Evolutionary conservation across 2,888 invertebrate genomes (phyloP).

Genomic region (Polymixis flavicincta): DNA sequence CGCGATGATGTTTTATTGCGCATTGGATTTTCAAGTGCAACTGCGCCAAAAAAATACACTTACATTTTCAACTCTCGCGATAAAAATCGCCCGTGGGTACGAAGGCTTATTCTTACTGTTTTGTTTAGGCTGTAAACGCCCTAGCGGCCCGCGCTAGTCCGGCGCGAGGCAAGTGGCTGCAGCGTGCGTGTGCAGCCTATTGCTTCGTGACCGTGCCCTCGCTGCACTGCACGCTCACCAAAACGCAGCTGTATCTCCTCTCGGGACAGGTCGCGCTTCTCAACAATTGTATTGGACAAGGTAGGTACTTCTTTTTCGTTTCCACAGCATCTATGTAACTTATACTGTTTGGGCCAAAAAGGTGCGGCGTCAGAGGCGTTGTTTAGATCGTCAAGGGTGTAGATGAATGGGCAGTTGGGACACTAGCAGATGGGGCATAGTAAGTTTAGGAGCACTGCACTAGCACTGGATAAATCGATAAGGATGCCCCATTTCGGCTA

Average conservation of each 20-base stretch:
- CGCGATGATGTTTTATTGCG: too few species aligned
- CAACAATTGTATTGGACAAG: slow-evolving; percentile 97
- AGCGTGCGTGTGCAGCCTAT: slow-evolving; percentile 98
- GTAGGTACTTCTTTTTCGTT: slow-evolving; percentile 80
- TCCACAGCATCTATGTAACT: background rate
- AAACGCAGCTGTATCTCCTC: slow-evolving; percentile 96
- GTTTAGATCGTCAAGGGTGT: background rate
- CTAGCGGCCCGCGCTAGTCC: slow-evolving; percentile 92
- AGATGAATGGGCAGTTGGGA: background rate
- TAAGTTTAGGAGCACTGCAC: background rate
- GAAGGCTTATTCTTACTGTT: background rate
- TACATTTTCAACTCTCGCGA: background rate
- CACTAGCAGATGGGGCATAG: background rate
- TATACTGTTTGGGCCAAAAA: background rate
- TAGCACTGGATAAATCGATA: background rate
- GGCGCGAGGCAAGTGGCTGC: slow-evolving; percentile 93
- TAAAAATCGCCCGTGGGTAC: background rate
- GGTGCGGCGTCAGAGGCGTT: too few species aligned
- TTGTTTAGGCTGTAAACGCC: slow-evolving; percentile 94
- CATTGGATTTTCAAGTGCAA: too few species aligned
- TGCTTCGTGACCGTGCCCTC: slow-evolving; percentile 99
- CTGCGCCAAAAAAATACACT: too few species aligned
- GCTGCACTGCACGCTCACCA: slow-evolving; percentile 94
- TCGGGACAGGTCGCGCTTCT: slow-evolving; percentile 97
- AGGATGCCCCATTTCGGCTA: background rate